Evolutionary conservation across 2,113 vertebrate species (phyloP).

Genomic region (Fregetta grallaria): DNA sequence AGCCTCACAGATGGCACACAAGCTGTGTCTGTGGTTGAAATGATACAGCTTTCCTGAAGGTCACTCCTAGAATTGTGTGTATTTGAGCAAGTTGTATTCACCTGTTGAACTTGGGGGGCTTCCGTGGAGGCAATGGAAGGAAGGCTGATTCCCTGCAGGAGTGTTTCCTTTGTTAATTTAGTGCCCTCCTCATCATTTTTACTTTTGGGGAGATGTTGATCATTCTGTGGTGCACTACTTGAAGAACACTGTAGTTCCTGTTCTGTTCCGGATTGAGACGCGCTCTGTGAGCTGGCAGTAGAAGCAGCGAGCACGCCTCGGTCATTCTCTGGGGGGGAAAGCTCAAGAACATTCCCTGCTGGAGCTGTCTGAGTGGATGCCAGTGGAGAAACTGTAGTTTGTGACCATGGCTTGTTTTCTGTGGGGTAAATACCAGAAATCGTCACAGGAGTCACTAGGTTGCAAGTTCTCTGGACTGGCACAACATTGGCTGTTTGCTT

Average conservation of each 20-base stretch:
- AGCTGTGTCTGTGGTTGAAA: neutral
- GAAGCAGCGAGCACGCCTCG: neutral
- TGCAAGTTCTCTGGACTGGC: constrained; percentile 84
- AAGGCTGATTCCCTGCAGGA: neutral
- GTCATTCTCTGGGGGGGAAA: constrained; percentile 39
- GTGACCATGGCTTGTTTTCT: constrained; percentile 79
- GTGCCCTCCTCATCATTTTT: constrained; percentile 70
- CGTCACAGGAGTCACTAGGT: constrained; percentile 76
- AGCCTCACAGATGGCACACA: constrained; percentile 42
- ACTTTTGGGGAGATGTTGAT: constrained; percentile 54
- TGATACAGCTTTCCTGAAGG: constrained; percentile 38
- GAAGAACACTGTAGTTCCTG: constrained; percentile 29
- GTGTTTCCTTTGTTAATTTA: constrained; percentile 34
- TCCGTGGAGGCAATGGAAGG: constrained; percentile 21
- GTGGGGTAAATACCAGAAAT: constrained; percentile 80
- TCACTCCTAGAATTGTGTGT: constrained; percentile 32
- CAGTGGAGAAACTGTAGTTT: constrained; percentile 74
- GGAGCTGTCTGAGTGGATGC: constrained; percentile 74
- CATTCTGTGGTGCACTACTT: constrained; percentile 29
- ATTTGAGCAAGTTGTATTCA: constrained; percentile 27
- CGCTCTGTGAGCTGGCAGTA: constrained; percentile 19
- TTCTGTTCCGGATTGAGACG: neutral
- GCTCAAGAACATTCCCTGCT: constrained; percentile 71
- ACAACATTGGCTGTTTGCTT: constrained; percentile 87
- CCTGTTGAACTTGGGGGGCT: constrained; percentile 13